Base-by-base conservation (phyloP, 2,113 vertebrate species). In the Grus americana region DNA sequence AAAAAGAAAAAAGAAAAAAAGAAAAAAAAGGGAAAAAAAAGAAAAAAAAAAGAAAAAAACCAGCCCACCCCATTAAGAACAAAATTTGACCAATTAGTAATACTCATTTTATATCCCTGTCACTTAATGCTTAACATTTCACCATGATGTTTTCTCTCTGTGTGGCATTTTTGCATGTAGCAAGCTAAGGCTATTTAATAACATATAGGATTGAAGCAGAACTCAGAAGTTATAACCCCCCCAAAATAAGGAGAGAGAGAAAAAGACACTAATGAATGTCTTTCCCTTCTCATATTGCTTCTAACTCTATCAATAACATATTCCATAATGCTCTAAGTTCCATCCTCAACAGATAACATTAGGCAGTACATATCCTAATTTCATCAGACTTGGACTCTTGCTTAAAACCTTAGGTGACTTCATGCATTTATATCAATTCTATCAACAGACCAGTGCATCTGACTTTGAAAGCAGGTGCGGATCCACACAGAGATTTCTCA, bases 351-450 rank as follows among this genome's bases (percentile, higher is more conserved):
- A 90, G 95, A 96, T 93, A 96, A 91, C 74, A 73, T 66, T 92
- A 88, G 70, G 79, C 79, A 96, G 42, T 59, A 79, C 17, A 1
- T 86, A 92, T 66, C 40, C 14, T 93, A 94, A 96, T 95, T 92
- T 96, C 75, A 96, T 96, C 95, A 96, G 88, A 40, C 68, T 91
- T 81, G 76, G 85, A 47, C 63, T 95, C 67, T 80, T 90, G 55
- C 71, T 90, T 80, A 81, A 95, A 95, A 86, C 57, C 83, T 75
- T 55, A 55, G 81, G 67, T 96, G 90, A 97, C 92, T 90, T 93
- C 85, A 94, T 96, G 72, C 85, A 78, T 93, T 95, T 92, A 30
- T 96, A 96, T 97, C 70, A 85, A 65, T 82, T 92, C 22, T n/a
- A 94, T 95, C 79, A 82, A 73, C 40, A 95, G 93, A 92, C 19